Evolutionary conservation across 2,797 vertebrate genomes (phyloP).

Genomic region (Tamandua tetradactyla): DNA sequence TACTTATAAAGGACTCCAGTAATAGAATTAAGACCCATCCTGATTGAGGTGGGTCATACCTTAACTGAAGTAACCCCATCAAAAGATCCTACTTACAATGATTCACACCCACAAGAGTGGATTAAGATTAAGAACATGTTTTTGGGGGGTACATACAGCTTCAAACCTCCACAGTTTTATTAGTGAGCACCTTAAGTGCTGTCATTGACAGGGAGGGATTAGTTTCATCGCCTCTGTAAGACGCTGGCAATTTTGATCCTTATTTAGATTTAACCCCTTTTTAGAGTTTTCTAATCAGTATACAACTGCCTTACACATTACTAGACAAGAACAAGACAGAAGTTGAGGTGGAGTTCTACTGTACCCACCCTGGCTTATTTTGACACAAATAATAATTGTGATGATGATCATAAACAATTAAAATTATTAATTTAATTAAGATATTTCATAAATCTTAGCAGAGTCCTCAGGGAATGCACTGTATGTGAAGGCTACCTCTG

Average conservation of each 20-base stretch:
- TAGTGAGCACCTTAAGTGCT: neutral
- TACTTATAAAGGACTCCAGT: no score
- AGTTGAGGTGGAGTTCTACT: neutral
- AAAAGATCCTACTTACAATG: no score
- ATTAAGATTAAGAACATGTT: no score
- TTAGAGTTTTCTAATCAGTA: neutral
- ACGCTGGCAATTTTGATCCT: neutral
- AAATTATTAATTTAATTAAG: neutral
- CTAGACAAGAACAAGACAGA: neutral
- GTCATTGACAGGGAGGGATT: neutral
- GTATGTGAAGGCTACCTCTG: neutral
- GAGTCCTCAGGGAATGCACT: neutral
- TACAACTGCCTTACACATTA: neutral
- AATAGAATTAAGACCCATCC: no score
- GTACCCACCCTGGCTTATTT: neutral
- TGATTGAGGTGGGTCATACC: no score
- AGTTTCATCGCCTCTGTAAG: neutral
- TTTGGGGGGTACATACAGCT: no score
- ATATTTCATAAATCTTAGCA: neutral
- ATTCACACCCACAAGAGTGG: no score
- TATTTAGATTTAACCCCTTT: neutral
- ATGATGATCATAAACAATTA: neutral
- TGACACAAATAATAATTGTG: neutral
- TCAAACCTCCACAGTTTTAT: no score
- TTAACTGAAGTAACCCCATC: no score